These are phyloP conservation scores for Norana najaformis DNA, from an alignment of 2,888 invertebrate genomes.

Conservation along the genomic window DNA sequence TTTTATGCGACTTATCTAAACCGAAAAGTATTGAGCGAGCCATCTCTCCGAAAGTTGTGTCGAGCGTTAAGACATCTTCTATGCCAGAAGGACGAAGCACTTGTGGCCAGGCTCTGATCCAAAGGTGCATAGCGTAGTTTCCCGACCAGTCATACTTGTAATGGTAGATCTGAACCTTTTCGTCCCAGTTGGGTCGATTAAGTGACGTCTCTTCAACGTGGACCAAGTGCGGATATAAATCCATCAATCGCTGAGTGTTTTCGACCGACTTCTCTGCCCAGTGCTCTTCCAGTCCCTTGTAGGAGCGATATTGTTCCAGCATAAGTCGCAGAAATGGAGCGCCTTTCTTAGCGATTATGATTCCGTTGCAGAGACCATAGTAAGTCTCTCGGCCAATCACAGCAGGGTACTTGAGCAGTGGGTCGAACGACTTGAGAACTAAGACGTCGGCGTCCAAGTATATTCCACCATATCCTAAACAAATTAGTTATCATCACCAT, in stretches of 20 bases:
- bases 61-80: constrained; percentile 23
- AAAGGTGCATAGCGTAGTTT: constrained; percentile 53
- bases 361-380: constrained; percentile 37
- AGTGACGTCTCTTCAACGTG: constrained; percentile 39
- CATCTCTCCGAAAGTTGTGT: constrained; percentile 39
- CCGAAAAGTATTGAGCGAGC: constrained; percentile 30
- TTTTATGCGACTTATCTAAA: not conserved
- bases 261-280: constrained; percentile 38
- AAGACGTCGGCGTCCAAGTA: constrained; percentile 44
- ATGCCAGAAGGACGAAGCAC: constrained; percentile 10
- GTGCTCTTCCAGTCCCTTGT: constrained; percentile 29
- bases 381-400: constrained; percentile 40
- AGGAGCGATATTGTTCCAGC: constrained; percentile 36
- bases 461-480: constrained; percentile 43
- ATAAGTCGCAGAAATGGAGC: constrained; percentile 39
- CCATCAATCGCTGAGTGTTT: constrained; percentile 27
- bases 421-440: constrained; percentile 39
- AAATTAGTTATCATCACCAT: not conserved
- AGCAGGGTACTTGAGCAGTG: constrained; percentile 30
- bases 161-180: constrained; percentile 30
- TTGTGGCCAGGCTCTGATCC: constrained; percentile 29
- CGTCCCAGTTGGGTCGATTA: constrained; percentile 35
- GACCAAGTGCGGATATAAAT: constrained; percentile 34
- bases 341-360: constrained; percentile 34
- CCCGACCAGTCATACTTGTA: constrained; percentile 40